Conservation (phyloP, 2,888 invertebrate genomes). For the Tribolium freemani region DNA sequence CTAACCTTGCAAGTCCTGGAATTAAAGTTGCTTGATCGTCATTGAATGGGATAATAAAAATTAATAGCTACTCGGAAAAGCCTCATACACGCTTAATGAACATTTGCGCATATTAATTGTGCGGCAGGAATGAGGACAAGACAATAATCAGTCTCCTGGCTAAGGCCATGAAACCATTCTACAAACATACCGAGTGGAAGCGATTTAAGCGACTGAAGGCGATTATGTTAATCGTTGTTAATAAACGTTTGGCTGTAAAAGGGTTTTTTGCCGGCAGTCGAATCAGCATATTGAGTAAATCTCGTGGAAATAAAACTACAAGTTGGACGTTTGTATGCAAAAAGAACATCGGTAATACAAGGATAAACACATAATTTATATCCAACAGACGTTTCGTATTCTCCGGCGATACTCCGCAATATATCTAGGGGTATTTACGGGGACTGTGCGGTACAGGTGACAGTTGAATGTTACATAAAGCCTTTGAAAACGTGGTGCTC, state of each 20-base stretch:
- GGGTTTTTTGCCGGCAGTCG: background rate
- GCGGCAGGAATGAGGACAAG: background rate
- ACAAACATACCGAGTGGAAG: too few species aligned
- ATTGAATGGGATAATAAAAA: background rate
- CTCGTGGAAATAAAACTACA: slow-evolving; percentile 43
- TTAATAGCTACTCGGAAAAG: background rate
- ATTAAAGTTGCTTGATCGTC: background rate
- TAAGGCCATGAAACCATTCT: too few species aligned
- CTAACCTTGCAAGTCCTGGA: background rate
- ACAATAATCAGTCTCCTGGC: background rate
- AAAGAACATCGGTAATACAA: slow-evolving; percentile 52
- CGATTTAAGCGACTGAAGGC: background rate
- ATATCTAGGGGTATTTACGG: slow-evolving; percentile 53
- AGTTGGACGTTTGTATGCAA: slow-evolving; percentile 44
- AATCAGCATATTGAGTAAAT: slow-evolving; percentile 23
- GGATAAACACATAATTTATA: slow-evolving; percentile 55
- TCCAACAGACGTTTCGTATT: slow-evolving; percentile 50
- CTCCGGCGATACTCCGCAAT: slow-evolving; percentile 47
- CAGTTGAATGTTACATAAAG: slow-evolving; percentile 53
- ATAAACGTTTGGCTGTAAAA: background rate
- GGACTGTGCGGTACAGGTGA: slow-evolving; percentile 48
- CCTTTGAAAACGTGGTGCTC: slow-evolving; percentile 35
- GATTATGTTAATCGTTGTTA: background rate
- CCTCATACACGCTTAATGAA: background rate
- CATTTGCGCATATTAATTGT: background rate